These are phyloP conservation scores for Acropternis orthonyx DNA, from an alignment of 2,797 vertebrate species.

Conservation along the genomic window DNA sequence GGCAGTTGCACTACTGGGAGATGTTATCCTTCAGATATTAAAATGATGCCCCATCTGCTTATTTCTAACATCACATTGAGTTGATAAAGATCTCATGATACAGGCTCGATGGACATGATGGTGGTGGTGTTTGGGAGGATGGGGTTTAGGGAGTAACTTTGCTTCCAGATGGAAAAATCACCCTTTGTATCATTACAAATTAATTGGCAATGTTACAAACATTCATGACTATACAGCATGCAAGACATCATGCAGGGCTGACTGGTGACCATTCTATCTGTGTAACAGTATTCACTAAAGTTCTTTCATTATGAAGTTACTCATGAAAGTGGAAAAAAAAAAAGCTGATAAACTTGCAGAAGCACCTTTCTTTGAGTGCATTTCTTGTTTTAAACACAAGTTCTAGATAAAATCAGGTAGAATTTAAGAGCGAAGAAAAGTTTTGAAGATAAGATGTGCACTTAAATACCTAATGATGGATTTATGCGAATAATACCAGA, in stretches of 20 bases:
- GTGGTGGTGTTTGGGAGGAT: background rate
- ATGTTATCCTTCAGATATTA: background rate
- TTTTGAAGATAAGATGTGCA: background rate
- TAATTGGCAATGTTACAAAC: background rate
- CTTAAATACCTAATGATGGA: background rate
- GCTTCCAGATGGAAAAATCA: constrained; percentile 31
- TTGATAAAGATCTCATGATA: constrained; percentile 16
- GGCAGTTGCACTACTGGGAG: background rate
- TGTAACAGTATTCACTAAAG: background rate
- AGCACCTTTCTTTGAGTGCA: background rate
- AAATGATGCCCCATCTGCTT: background rate
- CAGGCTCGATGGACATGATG: background rate
- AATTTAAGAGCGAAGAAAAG: background rate
- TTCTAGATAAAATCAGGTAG: background rate
- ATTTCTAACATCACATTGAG: background rate
- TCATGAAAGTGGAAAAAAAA: background rate
- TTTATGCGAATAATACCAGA: background rate
- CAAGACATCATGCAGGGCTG: background rate
- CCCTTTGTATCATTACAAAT: constrained; percentile 19
- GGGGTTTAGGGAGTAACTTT: background rate
- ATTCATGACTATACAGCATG: background rate
- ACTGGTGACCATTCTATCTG: background rate
- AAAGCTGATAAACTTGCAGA: background rate
- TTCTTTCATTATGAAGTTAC: background rate
- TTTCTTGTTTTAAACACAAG: background rate